Evolutionary conservation across 2,888 invertebrate genomes (phyloP).

Genomic region (Leucophora obtusa): DNA sequence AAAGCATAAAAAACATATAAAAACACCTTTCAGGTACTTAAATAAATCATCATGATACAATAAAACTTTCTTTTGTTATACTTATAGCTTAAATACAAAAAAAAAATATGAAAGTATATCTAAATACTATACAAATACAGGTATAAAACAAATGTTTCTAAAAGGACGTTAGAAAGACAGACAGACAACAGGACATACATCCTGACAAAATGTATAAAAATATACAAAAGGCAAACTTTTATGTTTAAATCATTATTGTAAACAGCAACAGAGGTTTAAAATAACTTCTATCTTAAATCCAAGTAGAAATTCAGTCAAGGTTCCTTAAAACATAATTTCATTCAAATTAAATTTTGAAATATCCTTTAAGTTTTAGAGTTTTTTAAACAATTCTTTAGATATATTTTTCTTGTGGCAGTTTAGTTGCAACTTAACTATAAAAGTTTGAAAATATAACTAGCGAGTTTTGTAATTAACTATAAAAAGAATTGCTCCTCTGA

Average conservation of each 20-base stretch:
- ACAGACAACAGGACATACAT: conserved; percentile 1
- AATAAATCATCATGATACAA: conserved; percentile 57
- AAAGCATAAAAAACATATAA: conserved; percentile 36
- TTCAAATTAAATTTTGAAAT: too few relatives aligned
- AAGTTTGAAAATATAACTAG: too few relatives aligned
- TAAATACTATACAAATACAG: conserved; percentile 11
- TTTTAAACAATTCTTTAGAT: too few relatives aligned
- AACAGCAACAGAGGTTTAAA: neutral
- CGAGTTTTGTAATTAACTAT: too few relatives aligned
- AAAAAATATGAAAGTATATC: too few relatives aligned
- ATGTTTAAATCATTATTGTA: neutral
- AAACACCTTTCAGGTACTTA: conserved; percentile 68
- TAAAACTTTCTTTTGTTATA: conserved; percentile 32
- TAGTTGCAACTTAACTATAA: too few relatives aligned
- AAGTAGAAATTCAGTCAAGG: too few relatives aligned
- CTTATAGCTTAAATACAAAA: conserved; percentile 28
- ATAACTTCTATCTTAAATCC: too few relatives aligned
- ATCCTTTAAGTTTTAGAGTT: too few relatives aligned
- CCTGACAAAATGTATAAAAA: neutral
- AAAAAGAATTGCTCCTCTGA: too few relatives aligned
- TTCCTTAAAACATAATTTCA: too few relatives aligned
- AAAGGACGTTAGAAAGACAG: neutral
- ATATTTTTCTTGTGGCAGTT: too few relatives aligned
- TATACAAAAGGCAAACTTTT: conserved; percentile 7
- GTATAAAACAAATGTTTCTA: neutral